phyloP scores from a whole-genome alignment of 2,113 vertebrate genomes.

The Rafetus swinhoei region DNA sequence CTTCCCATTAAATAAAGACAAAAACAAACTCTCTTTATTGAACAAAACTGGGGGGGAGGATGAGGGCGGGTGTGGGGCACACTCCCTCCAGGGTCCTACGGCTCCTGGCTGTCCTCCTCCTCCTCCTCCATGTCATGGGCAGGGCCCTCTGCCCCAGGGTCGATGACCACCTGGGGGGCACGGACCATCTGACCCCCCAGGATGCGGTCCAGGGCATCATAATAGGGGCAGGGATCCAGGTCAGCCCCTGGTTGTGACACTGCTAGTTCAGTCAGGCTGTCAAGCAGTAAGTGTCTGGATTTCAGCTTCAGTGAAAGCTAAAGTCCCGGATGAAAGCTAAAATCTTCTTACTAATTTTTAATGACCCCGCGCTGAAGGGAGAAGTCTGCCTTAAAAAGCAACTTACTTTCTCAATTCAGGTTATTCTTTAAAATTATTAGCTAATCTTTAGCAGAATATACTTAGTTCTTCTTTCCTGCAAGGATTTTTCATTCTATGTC shows the following conservation, averaged over 20 bases:
- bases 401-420: neutral
- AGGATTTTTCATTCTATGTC: conserved; percentile 38
- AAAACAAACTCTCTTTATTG: too few relatives aligned
- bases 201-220: too few relatives aligned
- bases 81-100: too few relatives aligned
- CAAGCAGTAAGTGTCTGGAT: conserved; percentile 14
- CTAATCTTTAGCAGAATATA: neutral
- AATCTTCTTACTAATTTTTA: conserved; percentile 40
- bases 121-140: too few relatives aligned
- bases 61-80: too few relatives aligned
- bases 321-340: conserved; percentile 29
- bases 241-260: neutral
- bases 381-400: neutral
- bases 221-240: too few relatives aligned
- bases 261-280: conserved; percentile 24
- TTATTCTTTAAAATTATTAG: conserved; percentile 19
- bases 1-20: too few relatives aligned
- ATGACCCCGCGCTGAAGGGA: conserved; percentile 2
- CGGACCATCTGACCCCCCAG: too few relatives aligned
- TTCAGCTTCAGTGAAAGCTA: conserved; percentile 24
- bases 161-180: too few relatives aligned
- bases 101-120: too few relatives aligned
- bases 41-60: too few relatives aligned
- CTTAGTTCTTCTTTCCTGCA: neutral
- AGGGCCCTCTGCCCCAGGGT: too few relatives aligned